Base-by-base conservation (phyloP, 2,113 vertebrate species). In the Stegastes partitus region DNA sequence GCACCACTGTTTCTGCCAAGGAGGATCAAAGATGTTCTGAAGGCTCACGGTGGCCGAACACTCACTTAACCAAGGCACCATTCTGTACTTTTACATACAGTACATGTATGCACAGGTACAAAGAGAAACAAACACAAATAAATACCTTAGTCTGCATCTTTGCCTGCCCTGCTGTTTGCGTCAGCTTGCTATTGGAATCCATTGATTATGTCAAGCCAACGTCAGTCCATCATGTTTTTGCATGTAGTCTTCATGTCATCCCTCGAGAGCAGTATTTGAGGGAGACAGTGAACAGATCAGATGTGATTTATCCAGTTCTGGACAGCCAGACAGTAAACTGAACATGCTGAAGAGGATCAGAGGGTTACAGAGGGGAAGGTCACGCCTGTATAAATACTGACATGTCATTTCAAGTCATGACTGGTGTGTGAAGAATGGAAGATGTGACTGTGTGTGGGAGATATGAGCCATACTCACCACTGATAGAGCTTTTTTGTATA, bases 331-430 rank as follows among this genome's bases (percentile, higher is more conserved):
- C 42, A 78, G 57, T 76, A 74, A 86, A 79, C 58, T 45, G 45
- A 23, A 79, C 57, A 65, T 22, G 39, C 37, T 72, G 74, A 91
- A 62, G 68, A 75, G 58, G 69, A 75, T 68, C 73, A 69, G n/a
- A 49, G 28, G 82, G 82, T 82, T 51, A 81, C 42, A 75, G 31
- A 68, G 74, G 76, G 56, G 77, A 92, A 91, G 89, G 91, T 91
- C 86, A 89, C 79, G 70, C 23, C 83, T 72, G 82, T 69, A 87
- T 79, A 87, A 91, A 86, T 82, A 81, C 59, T 74, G 28, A 71
- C 75, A 80, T 0, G 28, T 22, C 25, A 67, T 42, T 54, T 16
- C 19, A 14, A 55, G 26, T 66, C 50, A 71, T 59, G 56, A 81
- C 47, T 64, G 61, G 34, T 77, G 51, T 80, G 77, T 78, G 69